These are phyloP conservation scores for Pituophis catenifer DNA, from an alignment of 2,113 vertebrate genomes.

Conservation along the genomic window DNA sequence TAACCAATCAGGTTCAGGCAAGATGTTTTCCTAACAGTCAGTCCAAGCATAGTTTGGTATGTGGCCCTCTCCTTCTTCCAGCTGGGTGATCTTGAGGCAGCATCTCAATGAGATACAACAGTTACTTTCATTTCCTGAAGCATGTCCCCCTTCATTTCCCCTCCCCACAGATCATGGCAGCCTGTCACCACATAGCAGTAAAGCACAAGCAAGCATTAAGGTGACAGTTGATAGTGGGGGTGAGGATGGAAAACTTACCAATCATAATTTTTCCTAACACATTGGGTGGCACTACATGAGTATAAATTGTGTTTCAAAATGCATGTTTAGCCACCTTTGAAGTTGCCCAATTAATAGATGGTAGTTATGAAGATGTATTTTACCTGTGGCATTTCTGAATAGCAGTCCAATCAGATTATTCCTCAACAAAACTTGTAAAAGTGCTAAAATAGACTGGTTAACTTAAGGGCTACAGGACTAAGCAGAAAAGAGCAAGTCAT, in stretches of 20 bases:
- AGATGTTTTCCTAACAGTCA: not conserved
- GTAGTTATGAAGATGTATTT: not conserved
- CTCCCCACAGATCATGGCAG: not conserved
- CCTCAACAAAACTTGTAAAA: not conserved
- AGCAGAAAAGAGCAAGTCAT: not conserved
- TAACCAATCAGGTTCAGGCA: not conserved
- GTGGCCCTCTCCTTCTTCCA: not conserved
- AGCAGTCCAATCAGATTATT: not conserved
- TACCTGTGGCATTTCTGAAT: not conserved
- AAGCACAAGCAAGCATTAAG: not conserved
- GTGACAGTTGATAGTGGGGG: not conserved
- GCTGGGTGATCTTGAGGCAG: not conserved
- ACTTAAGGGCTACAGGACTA: not conserved
- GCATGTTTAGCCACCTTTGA: not conserved
- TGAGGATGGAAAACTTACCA: not conserved
- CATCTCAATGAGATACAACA: not conserved
- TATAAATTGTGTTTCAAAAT: not conserved
- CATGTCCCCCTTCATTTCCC: not conserved
- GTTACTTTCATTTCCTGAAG: not conserved
- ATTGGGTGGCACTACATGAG: not conserved
- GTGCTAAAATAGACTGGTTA: not conserved
- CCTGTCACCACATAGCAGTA: not conserved
- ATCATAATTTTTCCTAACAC: not conserved
- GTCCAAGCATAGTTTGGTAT: not conserved
- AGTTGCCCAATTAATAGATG: not conserved